These are phyloP conservation scores for Sesamia inferens DNA, from an alignment of 2,888 invertebrate species.

Conservation along the genomic window DNA sequence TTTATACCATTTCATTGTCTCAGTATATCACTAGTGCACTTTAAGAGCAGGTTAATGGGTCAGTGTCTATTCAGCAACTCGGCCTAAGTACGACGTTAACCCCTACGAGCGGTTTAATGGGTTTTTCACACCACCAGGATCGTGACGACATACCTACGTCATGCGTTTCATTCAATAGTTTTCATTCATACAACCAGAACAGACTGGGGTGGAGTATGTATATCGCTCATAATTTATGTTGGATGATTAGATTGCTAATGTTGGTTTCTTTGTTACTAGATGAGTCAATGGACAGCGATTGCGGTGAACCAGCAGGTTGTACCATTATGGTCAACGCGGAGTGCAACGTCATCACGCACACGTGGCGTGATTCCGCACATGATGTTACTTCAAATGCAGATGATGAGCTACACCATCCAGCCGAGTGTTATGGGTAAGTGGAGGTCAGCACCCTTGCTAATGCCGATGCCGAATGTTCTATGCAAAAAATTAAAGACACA, in stretches of 20 bases:
- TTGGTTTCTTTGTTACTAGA: slow-evolving; percentile 64
- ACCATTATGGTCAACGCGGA: slow-evolving; percentile 52
- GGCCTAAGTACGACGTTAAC: slow-evolving; percentile 18
- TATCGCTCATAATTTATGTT: not conserved
- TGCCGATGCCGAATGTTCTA: slow-evolving; percentile 35
- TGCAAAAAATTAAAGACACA: slow-evolving; percentile 14
- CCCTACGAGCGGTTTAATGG: slow-evolving; percentile 16
- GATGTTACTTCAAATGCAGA: slow-evolving; percentile 75
- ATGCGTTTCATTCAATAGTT: slow-evolving; percentile 32
- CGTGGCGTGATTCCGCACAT: slow-evolving; percentile 79
- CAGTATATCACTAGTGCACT: not conserved
- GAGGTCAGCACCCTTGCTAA: slow-evolving; percentile 26
- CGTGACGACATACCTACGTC: slow-evolving; percentile 31
- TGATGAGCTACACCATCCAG: slow-evolving; percentile 72
- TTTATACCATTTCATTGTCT: not conserved
- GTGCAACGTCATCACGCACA: slow-evolving; percentile 44
- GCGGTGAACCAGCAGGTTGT: slow-evolving; percentile 71
- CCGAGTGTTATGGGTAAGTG: slow-evolving; percentile 80
- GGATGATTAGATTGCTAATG: not conserved
- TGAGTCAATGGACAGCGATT: slow-evolving; percentile 77
- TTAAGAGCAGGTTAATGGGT: slow-evolving; percentile 1
- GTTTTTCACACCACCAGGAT: slow-evolving; percentile 19
- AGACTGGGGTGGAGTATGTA: slow-evolving; percentile 3
- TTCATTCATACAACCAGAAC: slow-evolving; percentile 37
- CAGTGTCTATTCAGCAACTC: slow-evolving; percentile 6